phyloP scores from a whole-genome alignment of 2,113 vertebrate species.

The Zosterops hypoxanthus region DNA sequence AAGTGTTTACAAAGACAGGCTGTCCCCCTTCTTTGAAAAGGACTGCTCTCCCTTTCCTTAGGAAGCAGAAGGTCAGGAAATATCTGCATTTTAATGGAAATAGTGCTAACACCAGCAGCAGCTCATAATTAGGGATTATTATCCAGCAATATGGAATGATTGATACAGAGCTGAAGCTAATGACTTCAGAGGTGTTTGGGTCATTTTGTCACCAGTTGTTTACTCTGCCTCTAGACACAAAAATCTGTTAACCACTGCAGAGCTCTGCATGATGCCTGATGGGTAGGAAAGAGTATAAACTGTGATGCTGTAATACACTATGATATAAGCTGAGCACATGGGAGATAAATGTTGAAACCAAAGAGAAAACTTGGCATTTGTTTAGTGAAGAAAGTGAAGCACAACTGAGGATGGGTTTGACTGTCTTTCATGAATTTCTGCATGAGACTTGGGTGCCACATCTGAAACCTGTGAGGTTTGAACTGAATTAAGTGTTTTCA shows the following conservation, averaged over 20 bases:
- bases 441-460: neutral
- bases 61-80: neutral
- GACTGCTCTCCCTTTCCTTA: neutral
- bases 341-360: neutral
- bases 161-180: slow-evolving; percentile 18
- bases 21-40: neutral
- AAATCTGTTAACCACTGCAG: neutral
- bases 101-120: neutral
- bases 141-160: slow-evolving; percentile 18
- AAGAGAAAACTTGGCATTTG: neutral
- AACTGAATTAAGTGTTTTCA: neutral
- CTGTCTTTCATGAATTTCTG: neutral
- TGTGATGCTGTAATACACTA: neutral
- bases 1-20: neutral
- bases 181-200: slow-evolving; percentile 9
- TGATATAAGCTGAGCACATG: neutral
- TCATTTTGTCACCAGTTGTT: slow-evolving; percentile 21
- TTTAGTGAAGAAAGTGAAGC: neutral
- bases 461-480: neutral
- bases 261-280: neutral
- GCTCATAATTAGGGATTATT: slow-evolving; percentile 47
- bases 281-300: neutral
- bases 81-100: slow-evolving; percentile 10
- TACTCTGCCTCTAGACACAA: neutral
- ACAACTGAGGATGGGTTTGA: neutral